Conservation (phyloP, 2,113 vertebrate species). For the Tyrannus savana region DNA sequence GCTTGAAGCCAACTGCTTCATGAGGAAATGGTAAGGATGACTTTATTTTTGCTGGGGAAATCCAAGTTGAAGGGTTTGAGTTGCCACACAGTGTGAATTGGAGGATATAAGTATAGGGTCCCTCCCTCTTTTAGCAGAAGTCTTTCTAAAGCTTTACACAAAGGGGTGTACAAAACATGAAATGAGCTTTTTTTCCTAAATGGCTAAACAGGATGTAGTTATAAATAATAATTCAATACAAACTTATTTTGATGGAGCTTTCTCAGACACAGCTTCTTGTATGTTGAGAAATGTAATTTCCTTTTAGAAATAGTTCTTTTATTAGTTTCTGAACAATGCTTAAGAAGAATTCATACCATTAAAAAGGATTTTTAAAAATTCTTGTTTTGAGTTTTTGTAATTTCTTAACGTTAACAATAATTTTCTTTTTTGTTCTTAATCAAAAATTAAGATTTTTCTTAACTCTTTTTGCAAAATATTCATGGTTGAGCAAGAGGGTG, state of each 20-base stretch:
- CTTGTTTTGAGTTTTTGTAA: not conserved
- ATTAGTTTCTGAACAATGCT: slow-evolving; percentile 6
- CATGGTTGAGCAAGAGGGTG: not conserved
- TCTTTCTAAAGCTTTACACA: slow-evolving; percentile 64
- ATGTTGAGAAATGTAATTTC: slow-evolving; percentile 49
- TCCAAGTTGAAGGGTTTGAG: slow-evolving; percentile 19
- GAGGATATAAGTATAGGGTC: slow-evolving; percentile 72
- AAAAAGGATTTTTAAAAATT: not conserved
- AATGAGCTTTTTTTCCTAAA: slow-evolving; percentile 41
- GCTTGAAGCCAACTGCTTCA: not conserved
- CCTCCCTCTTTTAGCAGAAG: slow-evolving; percentile 64
- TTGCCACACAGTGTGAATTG: slow-evolving; percentile 71
- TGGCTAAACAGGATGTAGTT: slow-evolving; percentile 79
- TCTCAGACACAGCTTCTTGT: slow-evolving; percentile 70
- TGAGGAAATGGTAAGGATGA: slow-evolving; percentile 52
- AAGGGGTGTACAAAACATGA: slow-evolving; percentile 39
- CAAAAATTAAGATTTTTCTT: not conserved
- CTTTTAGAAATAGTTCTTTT: slow-evolving; percentile 35
- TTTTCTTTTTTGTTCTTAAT: not conserved
- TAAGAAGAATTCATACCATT: not conserved
- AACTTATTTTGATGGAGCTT: slow-evolving; percentile 57
- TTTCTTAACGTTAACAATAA: not conserved
- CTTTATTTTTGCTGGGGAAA: slow-evolving; percentile 62
- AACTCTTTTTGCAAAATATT: not conserved
- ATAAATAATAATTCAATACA: slow-evolving; percentile 78